Percentiles rank a stretch among this genome's conserved stretches.
These are phyloP conservation scores for Platycercus adscitus DNA, from an alignment of 2,113 vertebrate genomes.

Conservation along the genomic window DNA sequence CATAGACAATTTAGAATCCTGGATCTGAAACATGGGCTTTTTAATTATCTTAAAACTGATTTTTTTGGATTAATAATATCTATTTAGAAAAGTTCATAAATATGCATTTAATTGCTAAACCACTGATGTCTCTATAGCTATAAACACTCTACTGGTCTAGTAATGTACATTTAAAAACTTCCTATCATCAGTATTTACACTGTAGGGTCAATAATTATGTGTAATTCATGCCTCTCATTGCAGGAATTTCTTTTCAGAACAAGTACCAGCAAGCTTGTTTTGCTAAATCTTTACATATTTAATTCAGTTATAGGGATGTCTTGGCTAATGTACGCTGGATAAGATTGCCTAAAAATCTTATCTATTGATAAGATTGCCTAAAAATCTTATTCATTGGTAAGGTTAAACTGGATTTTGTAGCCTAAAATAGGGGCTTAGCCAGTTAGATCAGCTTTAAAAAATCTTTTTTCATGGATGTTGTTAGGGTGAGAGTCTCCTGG, in stretches of 20 bases:
- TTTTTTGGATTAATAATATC: background rate
- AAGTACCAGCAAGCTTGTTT: slow-evolving; percentile 16
- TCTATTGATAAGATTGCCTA: background rate
- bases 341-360: background rate
- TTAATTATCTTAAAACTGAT: background rate
- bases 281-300: background rate
- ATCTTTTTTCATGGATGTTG: rapidly evolving
- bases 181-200: slow-evolving; percentile 28
- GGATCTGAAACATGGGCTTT: background rate
- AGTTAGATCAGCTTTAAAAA: background rate
- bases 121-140: background rate
- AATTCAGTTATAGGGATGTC: background rate
- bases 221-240: background rate
- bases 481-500: background rate
- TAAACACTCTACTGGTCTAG: slow-evolving; percentile 11
- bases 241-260: background rate
- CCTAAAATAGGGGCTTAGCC: background rate
- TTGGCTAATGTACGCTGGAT: background rate
- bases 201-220: slow-evolving; percentile 20
- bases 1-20: background rate
- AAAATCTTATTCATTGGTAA: background rate
- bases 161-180: slow-evolving; percentile 33
- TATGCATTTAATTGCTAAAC: slow-evolving; percentile 32
- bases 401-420: background rate
- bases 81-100: background rate